Evolutionary conservation across 2,797 vertebrate genomes (phyloP).

Genomic region (Propithecus perrieri): DNA sequence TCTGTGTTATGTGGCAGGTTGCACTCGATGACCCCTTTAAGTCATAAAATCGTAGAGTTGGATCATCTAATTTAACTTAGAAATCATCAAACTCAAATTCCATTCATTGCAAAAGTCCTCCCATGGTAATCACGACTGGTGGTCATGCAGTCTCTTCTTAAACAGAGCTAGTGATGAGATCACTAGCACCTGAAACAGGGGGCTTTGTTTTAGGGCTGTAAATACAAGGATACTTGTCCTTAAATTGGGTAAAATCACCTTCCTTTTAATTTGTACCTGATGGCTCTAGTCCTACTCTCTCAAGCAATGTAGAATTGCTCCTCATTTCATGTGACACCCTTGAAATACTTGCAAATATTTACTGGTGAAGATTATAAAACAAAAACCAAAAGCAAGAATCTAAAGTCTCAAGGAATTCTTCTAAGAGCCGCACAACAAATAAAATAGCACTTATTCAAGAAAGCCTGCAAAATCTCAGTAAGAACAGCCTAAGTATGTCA

Average conservation of each 20-base stretch:
- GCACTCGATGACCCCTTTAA: not conserved
- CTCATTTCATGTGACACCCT: not conserved
- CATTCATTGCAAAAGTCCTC: not conserved
- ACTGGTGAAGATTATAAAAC: not conserved
- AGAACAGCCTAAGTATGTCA: not conserved
- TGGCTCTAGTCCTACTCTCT: not conserved
- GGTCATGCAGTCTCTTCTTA: not conserved
- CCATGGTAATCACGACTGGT: not conserved
- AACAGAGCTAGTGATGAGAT: not conserved
- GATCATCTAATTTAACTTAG: not conserved
- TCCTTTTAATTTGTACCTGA: not conserved
- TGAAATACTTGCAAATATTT: not conserved
- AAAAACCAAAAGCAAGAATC: not conserved
- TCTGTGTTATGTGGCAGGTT: not conserved
- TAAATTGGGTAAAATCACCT: not conserved
- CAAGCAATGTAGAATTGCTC: not conserved
- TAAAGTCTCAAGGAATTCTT: not conserved
- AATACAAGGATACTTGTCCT: not conserved
- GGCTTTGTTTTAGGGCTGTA: not conserved
- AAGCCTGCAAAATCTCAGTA: not conserved
- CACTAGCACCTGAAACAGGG: not conserved
- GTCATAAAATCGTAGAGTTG: not conserved
- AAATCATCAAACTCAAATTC: not conserved
- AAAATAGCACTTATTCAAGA: not conserved
- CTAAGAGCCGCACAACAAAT: not conserved